Percentiles rank a stretch among this genome's conserved stretches.
phyloP scores from a whole-genome alignment of 2,113 vertebrate species.

The Brienomyrus longianalis region DNA sequence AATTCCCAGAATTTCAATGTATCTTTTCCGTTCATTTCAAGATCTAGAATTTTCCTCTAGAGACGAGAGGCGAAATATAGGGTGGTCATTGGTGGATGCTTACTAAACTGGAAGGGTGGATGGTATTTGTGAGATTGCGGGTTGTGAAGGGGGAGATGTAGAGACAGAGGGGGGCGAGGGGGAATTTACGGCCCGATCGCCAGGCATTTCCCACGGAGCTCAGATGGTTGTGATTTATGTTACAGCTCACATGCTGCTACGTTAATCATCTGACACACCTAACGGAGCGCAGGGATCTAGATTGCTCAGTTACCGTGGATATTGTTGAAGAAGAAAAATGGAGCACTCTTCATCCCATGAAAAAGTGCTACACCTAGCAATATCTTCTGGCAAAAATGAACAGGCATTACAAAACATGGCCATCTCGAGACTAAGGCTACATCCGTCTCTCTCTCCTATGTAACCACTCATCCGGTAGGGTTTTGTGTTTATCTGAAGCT shows the following conservation, averaged over 20 bases:
- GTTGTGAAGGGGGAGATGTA: background rate
- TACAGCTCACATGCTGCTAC: background rate
- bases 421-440: background rate
- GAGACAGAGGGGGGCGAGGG: background rate
- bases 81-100: background rate
- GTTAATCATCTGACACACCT: conserved; percentile 1
- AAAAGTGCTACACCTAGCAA: background rate
- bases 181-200: background rate
- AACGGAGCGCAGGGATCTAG: background rate
- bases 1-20: background rate
- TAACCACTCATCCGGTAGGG: background rate
- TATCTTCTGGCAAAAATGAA: background rate
- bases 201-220: background rate
- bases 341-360: background rate
- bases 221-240: background rate
- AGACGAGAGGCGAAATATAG: background rate
- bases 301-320: background rate
- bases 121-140: background rate
- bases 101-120: background rate
- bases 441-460: background rate
- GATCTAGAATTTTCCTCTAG: background rate
- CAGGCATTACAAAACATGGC: background rate
- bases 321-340: background rate
- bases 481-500: background rate
- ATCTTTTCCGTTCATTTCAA: background rate